Conservation (phyloP, 2,797 vertebrate genomes). For the Acanthiza pusilla region DNA sequence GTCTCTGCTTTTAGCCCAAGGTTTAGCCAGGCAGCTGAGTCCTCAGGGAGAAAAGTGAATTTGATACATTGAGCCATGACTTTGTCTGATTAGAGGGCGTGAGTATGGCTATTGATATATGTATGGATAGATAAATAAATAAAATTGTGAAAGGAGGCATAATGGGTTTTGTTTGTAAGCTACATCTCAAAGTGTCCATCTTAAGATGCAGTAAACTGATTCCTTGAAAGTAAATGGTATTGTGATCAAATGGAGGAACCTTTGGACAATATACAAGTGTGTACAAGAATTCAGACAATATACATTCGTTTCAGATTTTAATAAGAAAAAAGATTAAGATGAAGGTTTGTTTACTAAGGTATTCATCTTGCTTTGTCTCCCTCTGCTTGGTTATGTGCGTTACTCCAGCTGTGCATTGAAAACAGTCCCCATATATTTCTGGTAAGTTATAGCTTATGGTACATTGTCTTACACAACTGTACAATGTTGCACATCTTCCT, state of each 20-base stretch:
- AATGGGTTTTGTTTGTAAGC: background rate
- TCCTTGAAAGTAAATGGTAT: background rate
- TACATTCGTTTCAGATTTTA: background rate
- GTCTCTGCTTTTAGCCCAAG: background rate
- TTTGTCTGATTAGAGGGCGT: background rate
- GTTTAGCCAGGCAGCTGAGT: background rate
- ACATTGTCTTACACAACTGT: background rate
- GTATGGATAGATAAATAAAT: background rate
- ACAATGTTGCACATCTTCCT: fast-evolving
- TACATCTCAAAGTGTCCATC: background rate
- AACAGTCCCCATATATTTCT: background rate
- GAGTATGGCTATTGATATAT: too few species aligned
- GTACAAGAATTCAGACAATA: too few species aligned
- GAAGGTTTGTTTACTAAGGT: background rate
- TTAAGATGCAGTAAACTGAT: background rate
- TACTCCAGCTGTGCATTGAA: background rate
- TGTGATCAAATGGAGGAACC: background rate
- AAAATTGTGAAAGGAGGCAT: background rate
- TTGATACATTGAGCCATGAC: background rate
- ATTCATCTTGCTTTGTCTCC: background rate
- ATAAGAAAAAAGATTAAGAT: background rate
- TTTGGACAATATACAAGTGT: background rate
- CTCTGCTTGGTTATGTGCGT: background rate
- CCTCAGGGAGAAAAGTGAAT: background rate
- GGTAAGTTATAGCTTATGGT: background rate